A percentile compares a stretch with the other conserved stretches of the same genome.
Conservation (phyloP, 2,888 invertebrate genomes). For the Herminia tarsipennalis region DNA sequence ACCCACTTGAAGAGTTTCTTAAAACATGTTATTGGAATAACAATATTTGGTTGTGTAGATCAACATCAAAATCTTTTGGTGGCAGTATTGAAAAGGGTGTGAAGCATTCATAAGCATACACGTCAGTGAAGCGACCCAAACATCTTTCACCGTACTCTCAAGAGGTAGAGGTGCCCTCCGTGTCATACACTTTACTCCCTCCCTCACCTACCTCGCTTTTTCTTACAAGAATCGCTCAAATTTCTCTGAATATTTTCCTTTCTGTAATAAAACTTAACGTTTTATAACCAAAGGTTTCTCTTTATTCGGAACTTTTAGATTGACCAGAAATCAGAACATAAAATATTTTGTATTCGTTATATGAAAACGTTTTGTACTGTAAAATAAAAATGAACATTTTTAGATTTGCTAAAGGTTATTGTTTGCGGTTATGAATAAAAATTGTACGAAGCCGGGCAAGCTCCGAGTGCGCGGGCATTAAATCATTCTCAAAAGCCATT, state of each 20-base stretch:
- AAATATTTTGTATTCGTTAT: constrained; percentile 40
- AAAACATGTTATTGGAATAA: constrained; percentile 50
- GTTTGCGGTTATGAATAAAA: constrained; percentile 63
- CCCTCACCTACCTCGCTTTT: constrained; percentile 58
- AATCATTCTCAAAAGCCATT: constrained; percentile 74
- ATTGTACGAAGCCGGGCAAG: constrained; percentile 54
- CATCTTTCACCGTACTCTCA: constrained; percentile 72
- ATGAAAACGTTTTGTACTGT: constrained; percentile 37
- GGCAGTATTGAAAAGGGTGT: constrained; percentile 59
- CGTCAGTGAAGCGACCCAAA: constrained; percentile 73
- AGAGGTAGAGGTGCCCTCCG: constrained; percentile 66
- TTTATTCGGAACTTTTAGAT: constrained; percentile 43
- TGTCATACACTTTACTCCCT: constrained; percentile 66
- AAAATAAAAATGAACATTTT: constrained; percentile 51
- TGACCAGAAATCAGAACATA: constrained; percentile 43
- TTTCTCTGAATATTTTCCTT: constrained; percentile 49
- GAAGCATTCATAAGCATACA: constrained; percentile 73
- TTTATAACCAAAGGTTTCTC: constrained; percentile 49
- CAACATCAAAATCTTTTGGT: constrained; percentile 57
- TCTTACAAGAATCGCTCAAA: constrained; percentile 54
- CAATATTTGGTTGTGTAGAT: constrained; percentile 55
- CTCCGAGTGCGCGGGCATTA: constrained; percentile 60
- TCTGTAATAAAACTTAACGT: constrained; percentile 48
- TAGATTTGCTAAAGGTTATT: constrained; percentile 54
- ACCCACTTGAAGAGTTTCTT: constrained; percentile 19